phyloP scores from a whole-genome alignment of 2,113 vertebrate genomes.

The Callipepla californica region DNA sequence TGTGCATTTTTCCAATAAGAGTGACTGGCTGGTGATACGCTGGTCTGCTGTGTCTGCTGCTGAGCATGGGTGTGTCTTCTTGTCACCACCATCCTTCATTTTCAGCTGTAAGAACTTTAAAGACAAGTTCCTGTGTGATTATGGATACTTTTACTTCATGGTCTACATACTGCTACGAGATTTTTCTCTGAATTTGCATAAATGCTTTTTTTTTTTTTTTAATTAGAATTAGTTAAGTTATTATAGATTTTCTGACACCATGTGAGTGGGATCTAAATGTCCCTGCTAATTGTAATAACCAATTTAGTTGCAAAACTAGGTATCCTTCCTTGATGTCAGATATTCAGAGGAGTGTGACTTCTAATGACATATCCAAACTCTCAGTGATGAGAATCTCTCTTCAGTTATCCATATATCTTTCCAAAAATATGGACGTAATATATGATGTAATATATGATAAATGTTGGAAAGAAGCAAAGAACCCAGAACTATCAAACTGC shows the following conservation, averaged over 20 bases:
- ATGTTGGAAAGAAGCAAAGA: neutral
- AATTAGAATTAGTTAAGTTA: neutral
- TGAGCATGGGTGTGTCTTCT: neutral
- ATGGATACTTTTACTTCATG: neutral
- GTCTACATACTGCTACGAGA: accelerated
- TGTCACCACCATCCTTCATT: neutral
- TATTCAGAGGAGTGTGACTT: neutral
- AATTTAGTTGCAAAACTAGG: neutral
- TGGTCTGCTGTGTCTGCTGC: neutral
- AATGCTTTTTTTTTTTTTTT: neutral
- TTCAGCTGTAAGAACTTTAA: neutral
- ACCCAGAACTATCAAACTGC: neutral
- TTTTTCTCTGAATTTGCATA: neutral
- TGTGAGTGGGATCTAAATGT: neutral
- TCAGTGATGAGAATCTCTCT: neutral
- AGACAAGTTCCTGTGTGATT: neutral
- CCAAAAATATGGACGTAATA: neutral
- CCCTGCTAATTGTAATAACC: neutral
- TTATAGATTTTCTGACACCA: neutral
- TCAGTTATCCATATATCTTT: neutral
- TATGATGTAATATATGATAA: neutral
- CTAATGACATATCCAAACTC: neutral
- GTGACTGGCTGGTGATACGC: neutral
- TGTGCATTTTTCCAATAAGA: neutral
- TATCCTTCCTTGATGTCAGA: neutral